Percentiles rank a stretch among this genome's conserved stretches.
These are phyloP conservation scores for Rhizomys pruinosus DNA, from an alignment of 2,113 vertebrate species.

Conservation along the genomic window DNA sequence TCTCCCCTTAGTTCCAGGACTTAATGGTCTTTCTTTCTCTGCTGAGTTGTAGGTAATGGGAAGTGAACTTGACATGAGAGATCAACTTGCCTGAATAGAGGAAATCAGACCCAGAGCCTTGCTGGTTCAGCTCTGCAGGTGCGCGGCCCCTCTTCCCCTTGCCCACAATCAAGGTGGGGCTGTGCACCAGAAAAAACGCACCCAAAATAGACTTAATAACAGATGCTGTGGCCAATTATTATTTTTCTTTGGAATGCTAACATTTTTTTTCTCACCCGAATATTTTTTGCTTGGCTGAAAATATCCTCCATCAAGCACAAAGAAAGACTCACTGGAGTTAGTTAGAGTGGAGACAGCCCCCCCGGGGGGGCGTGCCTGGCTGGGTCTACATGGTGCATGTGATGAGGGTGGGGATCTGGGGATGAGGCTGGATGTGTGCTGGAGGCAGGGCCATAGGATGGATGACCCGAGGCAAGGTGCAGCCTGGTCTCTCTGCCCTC, in stretches of 20 bases:
- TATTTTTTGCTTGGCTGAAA: conserved; percentile 55
- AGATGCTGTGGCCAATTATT: neutral
- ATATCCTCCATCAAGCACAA: neutral
- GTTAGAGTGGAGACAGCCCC: fast-evolving
- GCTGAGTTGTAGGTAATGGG: neutral
- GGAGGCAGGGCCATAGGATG: neutral
- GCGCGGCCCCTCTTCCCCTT: neutral
- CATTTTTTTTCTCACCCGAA: conserved; percentile 18
- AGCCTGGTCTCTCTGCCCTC: fast-evolving
- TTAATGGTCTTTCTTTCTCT: neutral
- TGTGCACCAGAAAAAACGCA: neutral
- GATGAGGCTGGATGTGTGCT: neutral
- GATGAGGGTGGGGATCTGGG: neutral
- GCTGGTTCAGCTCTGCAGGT: neutral
- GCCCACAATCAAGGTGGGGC: neutral
- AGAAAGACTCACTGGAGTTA: neutral
- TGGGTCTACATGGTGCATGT: fast-evolving
- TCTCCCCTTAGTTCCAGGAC: fast-evolving
- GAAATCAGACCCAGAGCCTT: fast-evolving
- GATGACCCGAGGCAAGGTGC: no score
- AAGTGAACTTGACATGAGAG: fast-evolving
- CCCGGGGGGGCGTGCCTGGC: fast-evolving
- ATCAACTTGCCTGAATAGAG: neutral
- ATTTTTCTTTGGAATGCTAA: conserved; percentile 39
- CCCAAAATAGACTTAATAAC: neutral